These are phyloP conservation scores for Xiphophorus hellerii DNA, from an alignment of 2,113 vertebrate species.

Conservation along the genomic window DNA sequence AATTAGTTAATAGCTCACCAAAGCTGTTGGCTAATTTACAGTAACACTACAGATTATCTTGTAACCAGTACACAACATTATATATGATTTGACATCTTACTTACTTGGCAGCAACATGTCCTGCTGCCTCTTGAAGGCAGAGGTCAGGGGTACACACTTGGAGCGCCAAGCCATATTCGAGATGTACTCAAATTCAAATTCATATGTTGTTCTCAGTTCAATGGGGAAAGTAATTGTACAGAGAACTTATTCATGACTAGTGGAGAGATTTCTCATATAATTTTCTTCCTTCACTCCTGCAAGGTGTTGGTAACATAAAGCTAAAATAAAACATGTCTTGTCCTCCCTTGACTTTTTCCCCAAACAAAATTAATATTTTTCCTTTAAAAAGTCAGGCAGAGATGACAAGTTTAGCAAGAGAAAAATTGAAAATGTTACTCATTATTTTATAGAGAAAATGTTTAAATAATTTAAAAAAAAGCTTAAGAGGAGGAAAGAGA, in stretches of 20 bases:
- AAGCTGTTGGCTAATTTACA: too few species aligned
- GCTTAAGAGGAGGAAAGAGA: not conserved
- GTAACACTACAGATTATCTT: too few species aligned
- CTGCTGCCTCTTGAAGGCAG: not conserved
- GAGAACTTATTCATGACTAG: not conserved
- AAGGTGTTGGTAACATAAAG: not conserved
- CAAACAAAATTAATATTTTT: not conserved
- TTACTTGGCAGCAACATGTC: not conserved
- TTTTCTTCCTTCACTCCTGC: not conserved
- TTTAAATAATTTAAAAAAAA: constrained; percentile 4
- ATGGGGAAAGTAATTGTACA: not conserved
- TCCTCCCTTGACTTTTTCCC: too few species aligned
- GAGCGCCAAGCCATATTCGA: not conserved
- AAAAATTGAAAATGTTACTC: constrained; percentile 8
- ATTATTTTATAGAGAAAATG: not conserved
- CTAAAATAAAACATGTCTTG: too few species aligned
- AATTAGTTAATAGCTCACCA: too few species aligned
- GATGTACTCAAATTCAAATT: not conserved
- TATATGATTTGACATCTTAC: not conserved
- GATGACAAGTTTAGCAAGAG: not conserved
- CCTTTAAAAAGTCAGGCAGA: not conserved
- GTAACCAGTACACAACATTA: not conserved
- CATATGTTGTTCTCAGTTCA: not conserved
- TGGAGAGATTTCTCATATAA: not conserved
- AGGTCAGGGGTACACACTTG: not conserved